These are phyloP conservation scores for Pipistrellus pygmaeus DNA, from an alignment of 2,797 vertebrate species.

Conservation along the genomic window DNA sequence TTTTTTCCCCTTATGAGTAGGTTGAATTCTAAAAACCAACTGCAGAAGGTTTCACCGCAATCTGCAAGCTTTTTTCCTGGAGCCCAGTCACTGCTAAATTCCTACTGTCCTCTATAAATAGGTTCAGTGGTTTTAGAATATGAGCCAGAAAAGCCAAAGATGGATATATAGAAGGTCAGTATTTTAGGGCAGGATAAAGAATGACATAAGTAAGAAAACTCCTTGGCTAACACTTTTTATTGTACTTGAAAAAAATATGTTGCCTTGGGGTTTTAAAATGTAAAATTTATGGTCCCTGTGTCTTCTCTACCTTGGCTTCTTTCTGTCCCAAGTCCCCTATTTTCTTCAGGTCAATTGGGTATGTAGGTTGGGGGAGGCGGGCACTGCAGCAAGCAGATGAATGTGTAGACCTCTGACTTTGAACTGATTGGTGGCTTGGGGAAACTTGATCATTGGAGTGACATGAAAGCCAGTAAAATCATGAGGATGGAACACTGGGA, in stretches of 20 bases:
- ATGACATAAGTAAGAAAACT: slow-evolving; percentile 24
- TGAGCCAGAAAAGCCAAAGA: slow-evolving; percentile 33
- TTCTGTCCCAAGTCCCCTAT: background rate
- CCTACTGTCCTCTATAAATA: background rate
- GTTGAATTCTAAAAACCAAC: slow-evolving; percentile 3
- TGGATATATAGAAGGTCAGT: background rate
- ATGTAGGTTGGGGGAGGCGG: background rate
- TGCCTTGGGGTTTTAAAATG: slow-evolving; percentile 16
- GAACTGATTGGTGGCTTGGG: background rate
- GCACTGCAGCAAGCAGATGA: background rate
- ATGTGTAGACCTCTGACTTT: slow-evolving; percentile 27
- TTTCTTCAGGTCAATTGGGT: background rate
- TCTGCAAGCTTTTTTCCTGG: background rate
- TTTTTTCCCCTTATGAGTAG: background rate
- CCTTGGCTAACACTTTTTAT: background rate
- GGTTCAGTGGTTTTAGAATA: slow-evolving; percentile 36
- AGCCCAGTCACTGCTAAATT: slow-evolving; percentile 14
- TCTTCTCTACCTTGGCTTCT: background rate
- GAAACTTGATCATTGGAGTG: background rate
- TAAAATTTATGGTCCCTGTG: background rate
- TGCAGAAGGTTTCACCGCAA: background rate
- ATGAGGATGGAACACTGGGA: background rate
- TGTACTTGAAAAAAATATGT: background rate
- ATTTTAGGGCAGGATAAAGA: background rate
- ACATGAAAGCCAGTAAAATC: background rate